Evolutionary conservation across 1,140 invertebrate genomes (phyloP), one percentile per base, ranked within the genome.

Genomic region (Zaprionus lachaisei): DNA sequence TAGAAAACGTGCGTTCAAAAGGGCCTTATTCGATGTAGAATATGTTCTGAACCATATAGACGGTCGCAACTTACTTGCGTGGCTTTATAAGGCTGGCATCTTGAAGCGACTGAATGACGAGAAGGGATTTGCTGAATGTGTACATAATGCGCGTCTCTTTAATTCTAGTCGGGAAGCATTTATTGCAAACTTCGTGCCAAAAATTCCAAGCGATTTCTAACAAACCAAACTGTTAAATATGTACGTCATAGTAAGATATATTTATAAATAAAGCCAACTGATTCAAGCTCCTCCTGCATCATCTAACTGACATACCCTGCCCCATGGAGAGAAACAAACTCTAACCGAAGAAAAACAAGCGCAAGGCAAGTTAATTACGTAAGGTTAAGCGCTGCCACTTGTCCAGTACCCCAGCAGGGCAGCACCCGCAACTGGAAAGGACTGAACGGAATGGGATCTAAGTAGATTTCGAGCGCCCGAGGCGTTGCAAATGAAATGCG

Each of bases 391-490:
- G 70, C 37, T 62, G 54, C 51, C 57, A 70, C 28, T 34, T 62
- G 60, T 56, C 51, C 31, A 28, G 56, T 41, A n/a, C 49, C 24
- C 24, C 34, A 34, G 12, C 49, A 28, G 22, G 5, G 15, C 15
- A 62, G 24, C 17, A 15, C 22, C n/a, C 26, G 5, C 28, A 5
- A 15, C 20, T 15, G 20, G 17, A 38, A 26, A 1, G 7, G 20
- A 61, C 12, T 2, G 28, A 31, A 41, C 22, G 37, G 54, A 47
- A 34, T 41, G 72, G 70, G 62, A 44, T 68, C 70, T 81, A 84
- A 87, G 85, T 89, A 89, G 81, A 89, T 84, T 87, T 87, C 62
- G 64, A 81, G 81, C 85, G 81, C 85, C 84, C 65, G 81, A 89
- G 81, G 84, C 81, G 84, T 75, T 87, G 81, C 80, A 89, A 87